Evolutionary conservation across 2,888 invertebrate genomes (phyloP), one percentile per base, ranked within the genome.

Genomic region (Leucophenga montana): DNA sequence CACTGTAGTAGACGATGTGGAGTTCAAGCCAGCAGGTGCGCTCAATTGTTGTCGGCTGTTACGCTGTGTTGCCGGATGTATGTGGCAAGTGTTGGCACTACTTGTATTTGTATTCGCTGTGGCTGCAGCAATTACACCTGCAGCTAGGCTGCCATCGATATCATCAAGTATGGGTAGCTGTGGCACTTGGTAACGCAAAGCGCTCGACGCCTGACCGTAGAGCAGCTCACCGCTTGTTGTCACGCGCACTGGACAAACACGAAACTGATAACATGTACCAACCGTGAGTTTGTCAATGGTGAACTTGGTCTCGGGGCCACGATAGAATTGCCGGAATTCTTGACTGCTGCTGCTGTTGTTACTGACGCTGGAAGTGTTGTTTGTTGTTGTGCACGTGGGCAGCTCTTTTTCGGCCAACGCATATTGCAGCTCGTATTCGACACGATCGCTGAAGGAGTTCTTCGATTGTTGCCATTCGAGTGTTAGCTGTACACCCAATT

Each of bases 181-280:
- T 80, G 88, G 86, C 82, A 87, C 87, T 77, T 87, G 85, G 76
- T 89, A 87, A 68, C 91, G 91, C 78, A 92, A 89, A 65, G 91
- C 88, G 67, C 92, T 91, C 75, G 95, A 94, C 89, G 92, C 94
- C 73, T 94, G 92, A 72, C 95, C 94, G 27, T 80, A 69, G 71
- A 91, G 88, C 77, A 95, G 90, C 80, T 91, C 91, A 0, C 84
- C 85, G 27, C 77, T 78, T 53, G 91, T 91, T 79, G 91, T 90
- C 68, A 91, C 88, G 62, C 96, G 92, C 81, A 95, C 92, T 33
- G 94, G 93, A 89, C 94, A 93, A 75, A 96, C 95, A 68, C 96
- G 92, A 81, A 94, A 92, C 81, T 90, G 89, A 89, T 96, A 96
- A 86, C 94, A 94, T 68, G 91, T 91, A 81, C 94, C 94, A 66